Conservation (phyloP, 2,797 vertebrate genomes). For the Sebastes goodei region DNA sequence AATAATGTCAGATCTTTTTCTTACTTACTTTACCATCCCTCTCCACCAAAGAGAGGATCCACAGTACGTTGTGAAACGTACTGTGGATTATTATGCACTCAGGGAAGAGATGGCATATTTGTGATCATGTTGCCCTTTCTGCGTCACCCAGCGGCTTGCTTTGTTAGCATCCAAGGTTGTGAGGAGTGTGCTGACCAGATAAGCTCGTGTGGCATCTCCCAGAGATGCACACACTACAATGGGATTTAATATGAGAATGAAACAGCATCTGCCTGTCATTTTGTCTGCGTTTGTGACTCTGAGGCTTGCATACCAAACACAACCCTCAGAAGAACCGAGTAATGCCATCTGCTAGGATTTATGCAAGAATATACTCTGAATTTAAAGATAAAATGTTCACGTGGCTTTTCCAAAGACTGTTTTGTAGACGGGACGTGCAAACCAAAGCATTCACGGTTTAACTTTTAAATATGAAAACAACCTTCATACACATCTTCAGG, state of each 20-base stretch:
- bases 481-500: neutral
- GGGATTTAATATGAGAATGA: slow-evolving; percentile 44
- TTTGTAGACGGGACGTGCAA: neutral
- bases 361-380: neutral
- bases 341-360: slow-evolving; percentile 27
- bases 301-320: slow-evolving; percentile 25
- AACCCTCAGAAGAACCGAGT: slow-evolving; percentile 12
- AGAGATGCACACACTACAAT: slow-evolving; percentile 46
- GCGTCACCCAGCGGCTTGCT: slow-evolving; percentile 32
- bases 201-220: slow-evolving; percentile 52
- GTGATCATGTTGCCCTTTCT: slow-evolving; percentile 46
- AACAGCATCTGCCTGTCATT: slow-evolving; percentile 32
- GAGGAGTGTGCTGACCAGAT: slow-evolving; percentile 58
- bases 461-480: slow-evolving; percentile 21
- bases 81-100: slow-evolving; percentile 41
- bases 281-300: slow-evolving; percentile 6
- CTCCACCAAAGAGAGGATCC: no score
- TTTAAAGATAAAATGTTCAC: slow-evolving; percentile 1
- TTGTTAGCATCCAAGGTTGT: slow-evolving; percentile 53
- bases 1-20: slow-evolving; percentile 5
- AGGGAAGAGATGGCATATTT: slow-evolving; percentile 52
- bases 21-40: neutral
- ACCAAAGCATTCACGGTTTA: slow-evolving; percentile 4
- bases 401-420: neutral
- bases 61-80: slow-evolving; percentile 41